These are phyloP conservation scores for Cettia cetti DNA, from an alignment of 2,113 vertebrate genomes.

Conservation along the genomic window DNA sequence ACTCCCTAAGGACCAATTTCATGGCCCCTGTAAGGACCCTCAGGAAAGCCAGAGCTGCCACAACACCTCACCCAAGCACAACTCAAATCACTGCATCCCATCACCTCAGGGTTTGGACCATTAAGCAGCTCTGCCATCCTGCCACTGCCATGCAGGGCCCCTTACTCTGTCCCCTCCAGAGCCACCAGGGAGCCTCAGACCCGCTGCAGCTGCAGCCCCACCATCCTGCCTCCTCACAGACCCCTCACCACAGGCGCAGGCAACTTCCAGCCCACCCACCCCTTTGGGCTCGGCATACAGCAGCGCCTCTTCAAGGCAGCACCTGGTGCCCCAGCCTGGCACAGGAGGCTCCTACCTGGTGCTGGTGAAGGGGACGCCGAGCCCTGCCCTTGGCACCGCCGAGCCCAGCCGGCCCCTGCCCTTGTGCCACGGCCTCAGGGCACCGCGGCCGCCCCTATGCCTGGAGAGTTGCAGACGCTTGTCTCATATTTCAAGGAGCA, in stretches of 20 bases:
- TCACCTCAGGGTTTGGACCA: background rate
- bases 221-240: background rate
- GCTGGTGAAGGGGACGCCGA: background rate
- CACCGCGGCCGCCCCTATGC: background rate
- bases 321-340: background rate
- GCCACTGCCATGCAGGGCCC: accelerated
- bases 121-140: background rate
- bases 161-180: background rate
- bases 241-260: background rate
- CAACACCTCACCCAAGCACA: accelerated
- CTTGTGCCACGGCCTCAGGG: background rate
- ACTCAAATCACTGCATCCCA: background rate
- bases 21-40: background rate
- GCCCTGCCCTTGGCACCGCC: background rate
- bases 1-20: background rate
- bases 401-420: background rate
- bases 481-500: constrained; percentile 4
- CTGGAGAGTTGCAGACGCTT: background rate
- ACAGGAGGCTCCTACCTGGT: constrained; percentile 18
- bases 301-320: accelerated
- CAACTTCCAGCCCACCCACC: background rate
- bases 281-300: background rate
- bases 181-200: background rate
- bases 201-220: background rate
- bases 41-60: background rate